Percentiles rank a stretch among this genome's conserved stretches.
These are phyloP conservation scores for Phalera bucephala DNA, from an alignment of 2,888 invertebrate species.

Conservation along the genomic window DNA sequence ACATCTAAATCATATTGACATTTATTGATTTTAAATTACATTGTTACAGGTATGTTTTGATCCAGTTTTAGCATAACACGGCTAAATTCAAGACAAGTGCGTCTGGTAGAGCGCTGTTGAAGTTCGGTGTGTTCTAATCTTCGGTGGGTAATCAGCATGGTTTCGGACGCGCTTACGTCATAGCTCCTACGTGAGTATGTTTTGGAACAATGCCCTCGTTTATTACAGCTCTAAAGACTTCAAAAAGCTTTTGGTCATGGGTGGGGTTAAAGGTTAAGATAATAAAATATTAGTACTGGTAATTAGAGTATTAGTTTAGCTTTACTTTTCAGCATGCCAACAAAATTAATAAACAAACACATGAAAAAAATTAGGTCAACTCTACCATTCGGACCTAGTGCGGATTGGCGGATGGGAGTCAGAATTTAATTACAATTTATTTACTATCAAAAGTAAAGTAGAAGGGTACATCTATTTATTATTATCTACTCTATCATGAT, in stretches of 20 bases:
- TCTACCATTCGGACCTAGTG: too few relatives aligned
- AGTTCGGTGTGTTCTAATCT: conserved; percentile 21
- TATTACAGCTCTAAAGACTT: conserved; percentile 17
- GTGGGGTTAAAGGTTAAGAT: conserved; percentile 6
- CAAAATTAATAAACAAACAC: too few relatives aligned
- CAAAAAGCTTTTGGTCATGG: conserved; percentile 3
- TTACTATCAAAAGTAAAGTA: too few relatives aligned
- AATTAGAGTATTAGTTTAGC: too few relatives aligned
- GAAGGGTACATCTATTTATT: too few relatives aligned
- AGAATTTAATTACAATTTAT: too few relatives aligned
- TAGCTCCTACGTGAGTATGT: conserved; percentile 34
- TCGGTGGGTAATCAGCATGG: conserved; percentile 14
- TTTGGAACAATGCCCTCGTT: conserved; percentile 46
- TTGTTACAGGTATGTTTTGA: conserved; percentile 49
- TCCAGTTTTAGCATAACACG: conserved; percentile 14
- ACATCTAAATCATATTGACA: too few relatives aligned
- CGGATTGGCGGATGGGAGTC: too few relatives aligned
- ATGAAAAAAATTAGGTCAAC: too few relatives aligned
- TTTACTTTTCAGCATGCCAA: too few relatives aligned
- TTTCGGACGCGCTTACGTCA: conserved; percentile 41
- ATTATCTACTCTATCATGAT: too few relatives aligned
- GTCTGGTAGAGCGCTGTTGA: conserved; percentile 5
- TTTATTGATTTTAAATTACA: conserved; percentile 8
- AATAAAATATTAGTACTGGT: conserved; percentile 4
- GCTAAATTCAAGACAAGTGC: conserved; percentile 24